These are phyloP conservation scores for Rhinella marina DNA, from an alignment of 2,797 vertebrate species.

Conservation along the genomic window DNA sequence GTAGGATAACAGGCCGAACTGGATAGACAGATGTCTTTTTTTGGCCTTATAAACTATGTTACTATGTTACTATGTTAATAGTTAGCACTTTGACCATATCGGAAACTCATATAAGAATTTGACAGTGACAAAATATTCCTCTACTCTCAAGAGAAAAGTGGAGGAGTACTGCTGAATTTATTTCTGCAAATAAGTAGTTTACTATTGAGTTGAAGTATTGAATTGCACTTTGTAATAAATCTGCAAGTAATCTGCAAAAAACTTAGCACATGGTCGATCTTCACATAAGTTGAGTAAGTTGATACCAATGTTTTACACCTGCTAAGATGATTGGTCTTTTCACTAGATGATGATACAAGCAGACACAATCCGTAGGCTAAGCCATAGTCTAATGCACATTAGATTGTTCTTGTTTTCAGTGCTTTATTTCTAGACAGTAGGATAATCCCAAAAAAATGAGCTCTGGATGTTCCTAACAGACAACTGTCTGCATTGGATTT, in stretches of 20 bases:
- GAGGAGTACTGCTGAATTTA: background rate
- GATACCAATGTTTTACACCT: background rate
- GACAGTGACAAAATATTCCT: background rate
- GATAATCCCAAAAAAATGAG: constrained; percentile 23
- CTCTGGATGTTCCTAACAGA: constrained; percentile 19
- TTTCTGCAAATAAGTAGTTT: background rate
- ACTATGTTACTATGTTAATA: too few relatives aligned
- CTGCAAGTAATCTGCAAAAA: background rate
- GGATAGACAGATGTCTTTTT: too few relatives aligned
- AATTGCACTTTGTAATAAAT: background rate
- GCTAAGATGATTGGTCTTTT: background rate
- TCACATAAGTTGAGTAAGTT: background rate
- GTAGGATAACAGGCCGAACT: too few relatives aligned
- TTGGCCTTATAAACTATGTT: too few relatives aligned
- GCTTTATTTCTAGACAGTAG: background rate
- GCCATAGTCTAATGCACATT: background rate
- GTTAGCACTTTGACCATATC: background rate
- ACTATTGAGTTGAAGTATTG: background rate
- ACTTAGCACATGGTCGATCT: background rate
- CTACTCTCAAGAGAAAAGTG: background rate
- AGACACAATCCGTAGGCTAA: background rate
- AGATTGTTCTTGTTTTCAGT: background rate
- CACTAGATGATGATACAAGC: background rate
- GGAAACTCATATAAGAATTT: background rate
- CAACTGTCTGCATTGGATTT: constrained; percentile 14